Conservation (phyloP, 1,140 invertebrate species). For the Protaetia brevitarsis region DNA sequence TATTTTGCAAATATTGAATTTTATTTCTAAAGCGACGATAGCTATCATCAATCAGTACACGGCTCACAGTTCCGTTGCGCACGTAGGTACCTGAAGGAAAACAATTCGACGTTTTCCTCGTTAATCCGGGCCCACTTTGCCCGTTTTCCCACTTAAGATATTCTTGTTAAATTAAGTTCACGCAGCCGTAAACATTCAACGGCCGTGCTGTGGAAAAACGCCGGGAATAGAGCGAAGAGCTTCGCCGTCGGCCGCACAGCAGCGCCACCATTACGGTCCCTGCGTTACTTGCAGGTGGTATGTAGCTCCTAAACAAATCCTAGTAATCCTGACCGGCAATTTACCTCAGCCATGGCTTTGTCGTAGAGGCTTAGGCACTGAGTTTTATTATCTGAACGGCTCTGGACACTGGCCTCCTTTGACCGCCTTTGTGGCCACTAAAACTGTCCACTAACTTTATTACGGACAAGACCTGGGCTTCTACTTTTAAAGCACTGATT, state of each 20-base stretch:
- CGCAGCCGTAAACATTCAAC: constrained; percentile 22
- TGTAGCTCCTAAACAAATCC: constrained; percentile 51
- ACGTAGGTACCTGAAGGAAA: too few relatives aligned
- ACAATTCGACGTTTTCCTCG: neutral
- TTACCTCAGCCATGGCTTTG: constrained; percentile 51
- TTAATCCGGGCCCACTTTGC: neutral
- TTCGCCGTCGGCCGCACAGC: constrained; percentile 28
- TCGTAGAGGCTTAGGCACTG: constrained; percentile 49
- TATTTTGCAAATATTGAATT: too few relatives aligned
- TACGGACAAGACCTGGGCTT: constrained; percentile 31
- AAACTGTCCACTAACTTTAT: constrained; percentile 48
- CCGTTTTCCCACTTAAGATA: constrained; percentile 1
- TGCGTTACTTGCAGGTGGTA: constrained; percentile 38
- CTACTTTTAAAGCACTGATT: constrained; percentile 7
- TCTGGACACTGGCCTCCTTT: constrained; percentile 31
- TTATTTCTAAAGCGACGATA: too few relatives aligned
- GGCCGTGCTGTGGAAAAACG: constrained; percentile 27
- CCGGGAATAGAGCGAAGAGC: neutral
- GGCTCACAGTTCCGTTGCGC: too few relatives aligned
- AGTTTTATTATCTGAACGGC: constrained; percentile 52
- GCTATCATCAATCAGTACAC: too few relatives aligned
- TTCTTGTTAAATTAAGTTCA: constrained; percentile 31
- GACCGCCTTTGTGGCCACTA: constrained; percentile 42
- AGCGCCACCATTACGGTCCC: constrained; percentile 19
- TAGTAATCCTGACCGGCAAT: constrained; percentile 52